Base-by-base conservation (phyloP, 2,888 invertebrate genomes). In the Patella ulyssiponensis region DNA sequence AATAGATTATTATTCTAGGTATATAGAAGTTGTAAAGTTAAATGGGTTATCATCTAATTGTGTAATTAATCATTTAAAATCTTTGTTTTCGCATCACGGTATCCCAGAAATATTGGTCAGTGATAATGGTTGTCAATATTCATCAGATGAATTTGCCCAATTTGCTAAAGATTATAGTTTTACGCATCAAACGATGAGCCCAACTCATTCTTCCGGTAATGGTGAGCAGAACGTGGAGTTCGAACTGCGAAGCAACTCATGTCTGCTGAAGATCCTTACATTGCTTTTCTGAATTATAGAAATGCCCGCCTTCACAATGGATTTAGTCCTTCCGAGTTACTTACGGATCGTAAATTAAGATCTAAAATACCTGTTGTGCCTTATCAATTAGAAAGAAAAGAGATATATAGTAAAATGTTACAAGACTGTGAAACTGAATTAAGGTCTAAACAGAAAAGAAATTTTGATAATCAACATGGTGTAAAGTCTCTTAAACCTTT, bases 1-100 rank as follows among this genome's bases (percentile, higher is more conserved):
- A 15, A 54, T 44, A 64, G 77, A 77, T 69, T 77, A 73, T 27
- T 44, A 17, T 20, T 77, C 73, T 3, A 27, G 33, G n/a, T 73
- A 64, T 70, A 70, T 17, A n/a, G 73, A 77, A 73, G 73, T 73
- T 73, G 64, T 70, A 33, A 54, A 73, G 17, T 52, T 77, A 20
- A 17, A 1, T 52, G 52, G 56, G 15, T 69, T 69, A 33, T 58
- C 69, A n/a, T 69, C 77, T 27, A 73, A 64, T n/a, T 53, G 73
- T 53, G 54, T 73, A 51, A 54, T 77, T 7, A 27, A 77, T 23
- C 53, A 77, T 15, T 73, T 75, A 33, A 77, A 69, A 64, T 14
- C 51, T 7, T 51, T 70, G 20, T 77, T 77, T 52, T 51, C 69
- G 17, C 44, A 73, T 20, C 53, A 73, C 69, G 77, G 69, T 53